Base-by-base conservation (phyloP, 1,140 invertebrate species). In the Centruroides vittatus region DNA sequence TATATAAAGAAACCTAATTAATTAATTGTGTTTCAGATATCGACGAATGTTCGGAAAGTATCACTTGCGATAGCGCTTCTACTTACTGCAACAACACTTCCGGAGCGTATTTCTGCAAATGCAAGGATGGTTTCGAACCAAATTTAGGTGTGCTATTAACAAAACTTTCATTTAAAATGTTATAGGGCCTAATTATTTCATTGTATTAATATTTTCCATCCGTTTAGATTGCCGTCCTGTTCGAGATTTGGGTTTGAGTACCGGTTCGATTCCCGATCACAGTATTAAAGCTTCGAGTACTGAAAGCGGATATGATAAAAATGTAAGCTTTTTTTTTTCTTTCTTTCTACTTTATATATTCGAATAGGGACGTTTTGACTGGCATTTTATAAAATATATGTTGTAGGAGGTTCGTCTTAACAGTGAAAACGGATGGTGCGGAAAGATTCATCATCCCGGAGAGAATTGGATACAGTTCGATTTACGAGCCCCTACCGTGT, bases 31-130 rank as follows among this genome's bases (percentile, higher is more conserved):
- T 13, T 63, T 34, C 41, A 65, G 93, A 96, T 74, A 85, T 95
- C 41, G 93, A 97, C 68, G 93, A 97, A 76, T 97, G 93, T 74
- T 85, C 82, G 50, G 87, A 86, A 48, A 65, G 69, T 66, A 7
- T 4, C 36, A 88, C 91, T 71, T 94, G 91, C 75, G 93, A 93
- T 74, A 76, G 85, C 23, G 86, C 86, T 8, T 93, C 88, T 4
- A 94, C 93, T 0, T 85, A 91, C 73, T 97, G 93, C 73, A 83
- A 85, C 56, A 97, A 97, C 70, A 85, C 85, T 35, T 82, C 86
- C 49, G 93, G 93, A 55, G 88, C 89, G 13, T 96, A 94, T 75
- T 85, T 84, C 59, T 97, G 93, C 70, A 87, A 89, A 68, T 97
- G 93, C 68, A 80, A 84, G 65, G 71, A 81, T 65, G 90, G 91